Percentiles rank a stretch among this genome's conserved stretches.
Evolutionary conservation across 2,113 vertebrate genomes (phyloP).

Genomic region (Psephotus haematonotus): DNA sequence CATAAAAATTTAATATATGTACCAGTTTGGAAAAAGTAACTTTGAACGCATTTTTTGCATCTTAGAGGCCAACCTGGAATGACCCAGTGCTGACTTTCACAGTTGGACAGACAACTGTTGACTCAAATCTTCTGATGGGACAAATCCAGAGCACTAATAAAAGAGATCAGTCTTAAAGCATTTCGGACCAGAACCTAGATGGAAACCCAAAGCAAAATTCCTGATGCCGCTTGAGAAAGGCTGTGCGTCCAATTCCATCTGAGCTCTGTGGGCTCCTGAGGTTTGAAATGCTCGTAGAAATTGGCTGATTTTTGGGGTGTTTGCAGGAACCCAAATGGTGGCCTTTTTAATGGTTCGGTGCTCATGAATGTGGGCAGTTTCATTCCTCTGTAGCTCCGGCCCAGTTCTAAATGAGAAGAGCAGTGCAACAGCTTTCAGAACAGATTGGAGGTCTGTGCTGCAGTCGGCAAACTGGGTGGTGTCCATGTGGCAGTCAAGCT

Average conservation of each 20-base stretch:
- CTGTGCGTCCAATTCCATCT: background rate
- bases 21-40: background rate
- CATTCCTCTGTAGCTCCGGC: slow-evolving; percentile 15
- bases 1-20: background rate
- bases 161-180: background rate
- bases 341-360: slow-evolving; percentile 3
- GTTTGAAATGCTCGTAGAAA: background rate
- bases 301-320: background rate
- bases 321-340: background rate
- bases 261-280: background rate
- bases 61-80: background rate
- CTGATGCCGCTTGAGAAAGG: background rate
- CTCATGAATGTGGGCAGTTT: slow-evolving; percentile 12
- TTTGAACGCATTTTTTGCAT: background rate
- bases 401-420: slow-evolving; percentile 35
- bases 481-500: slow-evolving; percentile 62
- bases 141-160: background rate
- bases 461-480: slow-evolving; percentile 45
- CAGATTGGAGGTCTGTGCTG: slow-evolving; percentile 58
- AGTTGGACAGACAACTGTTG: background rate
- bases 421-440: slow-evolving; percentile 60
- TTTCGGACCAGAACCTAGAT: background rate
- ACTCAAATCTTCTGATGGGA: background rate
- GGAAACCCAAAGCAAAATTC: background rate
- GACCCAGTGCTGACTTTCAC: background rate